phyloP scores from a whole-genome alignment of 2,797 vertebrate genomes.

The Thalassophryne amazonica region DNA sequence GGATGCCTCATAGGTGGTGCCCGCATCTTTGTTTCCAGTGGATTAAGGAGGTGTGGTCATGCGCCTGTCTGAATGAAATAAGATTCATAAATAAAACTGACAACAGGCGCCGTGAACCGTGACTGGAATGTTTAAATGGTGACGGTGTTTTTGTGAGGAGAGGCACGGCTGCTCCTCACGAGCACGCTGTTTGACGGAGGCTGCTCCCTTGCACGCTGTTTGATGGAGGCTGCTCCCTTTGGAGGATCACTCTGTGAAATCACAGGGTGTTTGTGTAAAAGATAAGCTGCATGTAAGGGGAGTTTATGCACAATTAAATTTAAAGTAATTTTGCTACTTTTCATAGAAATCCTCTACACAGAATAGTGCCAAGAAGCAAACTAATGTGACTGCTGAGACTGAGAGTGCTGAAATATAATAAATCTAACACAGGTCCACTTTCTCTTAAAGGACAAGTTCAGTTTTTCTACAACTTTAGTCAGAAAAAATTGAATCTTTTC shows the following conservation, averaged over 20 bases:
- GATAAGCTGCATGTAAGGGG: not conserved
- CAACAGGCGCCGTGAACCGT: conserved; percentile 74
- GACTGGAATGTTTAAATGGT: conserved; percentile 78
- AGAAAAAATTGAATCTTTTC: too few relatives aligned
- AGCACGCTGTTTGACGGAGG: conserved; percentile 45
- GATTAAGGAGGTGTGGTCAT: conserved; percentile 39
- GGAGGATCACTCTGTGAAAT: conserved; percentile 42
- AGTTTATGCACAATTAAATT: too few relatives aligned
- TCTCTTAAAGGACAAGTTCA: too few relatives aligned
- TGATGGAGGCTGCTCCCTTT: conserved; percentile 59
- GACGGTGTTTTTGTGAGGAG: conserved; percentile 54
- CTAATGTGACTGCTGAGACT: not conserved
- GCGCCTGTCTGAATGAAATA: conserved; percentile 70
- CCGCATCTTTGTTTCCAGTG: conserved; percentile 43
- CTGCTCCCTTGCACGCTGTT: conserved; percentile 66
- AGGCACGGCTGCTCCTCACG: conserved; percentile 65
- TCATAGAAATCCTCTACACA: conserved; percentile 22
- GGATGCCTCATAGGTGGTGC: conserved; percentile 59
- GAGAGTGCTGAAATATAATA: too few relatives aligned
- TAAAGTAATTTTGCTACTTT: conserved; percentile 18
- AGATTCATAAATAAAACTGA: conserved; percentile 82
- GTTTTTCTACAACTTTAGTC: too few relatives aligned
- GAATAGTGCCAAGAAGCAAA: not conserved
- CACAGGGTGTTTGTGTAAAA: conserved; percentile 38
- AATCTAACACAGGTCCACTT: too few relatives aligned